phyloP scores from a whole-genome alignment of 1,140 invertebrate species.

The Colletes gigas region DNA sequence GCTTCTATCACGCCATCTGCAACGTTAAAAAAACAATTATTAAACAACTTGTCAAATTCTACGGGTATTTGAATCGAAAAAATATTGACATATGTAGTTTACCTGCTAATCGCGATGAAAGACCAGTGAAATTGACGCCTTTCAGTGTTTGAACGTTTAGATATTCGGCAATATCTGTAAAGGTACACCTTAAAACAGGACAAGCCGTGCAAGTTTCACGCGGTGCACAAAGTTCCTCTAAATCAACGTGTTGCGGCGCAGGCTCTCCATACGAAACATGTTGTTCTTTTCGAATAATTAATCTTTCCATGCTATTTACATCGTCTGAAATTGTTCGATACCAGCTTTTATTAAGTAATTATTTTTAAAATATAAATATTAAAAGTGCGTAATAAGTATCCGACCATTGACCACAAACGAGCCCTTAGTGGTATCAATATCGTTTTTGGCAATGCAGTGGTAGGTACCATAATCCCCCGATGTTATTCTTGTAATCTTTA shows the following conservation, averaged over 20 bases:
- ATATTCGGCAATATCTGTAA: constrained; percentile 68
- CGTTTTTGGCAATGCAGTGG: constrained; percentile 92
- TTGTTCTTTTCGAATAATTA: constrained; percentile 50
- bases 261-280: constrained; percentile 76
- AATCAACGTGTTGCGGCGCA: constrained; percentile 77
- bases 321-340: constrained; percentile 54
- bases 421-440: constrained; percentile 89
- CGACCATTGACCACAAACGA: constrained; percentile 87
- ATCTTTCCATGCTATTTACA: constrained; percentile 51
- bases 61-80: neutral
- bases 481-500: constrained; percentile 87
- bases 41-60: neutral
- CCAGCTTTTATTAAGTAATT: neutral
- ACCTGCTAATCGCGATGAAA: constrained; percentile 72
- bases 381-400: constrained; percentile 47
- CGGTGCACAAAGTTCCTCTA: constrained; percentile 80
- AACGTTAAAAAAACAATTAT: constrained; percentile 43
- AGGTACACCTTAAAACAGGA: constrained; percentile 76
- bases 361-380: neutral
- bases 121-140: constrained; percentile 71
- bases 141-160: constrained; percentile 70
- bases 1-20: constrained; percentile 93
- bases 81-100: constrained; percentile 48
- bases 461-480: constrained; percentile 87
- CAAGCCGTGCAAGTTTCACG: constrained; percentile 78